Base-by-base conservation (phyloP, 2,113 vertebrate genomes). In the Myotis davidii region DNA sequence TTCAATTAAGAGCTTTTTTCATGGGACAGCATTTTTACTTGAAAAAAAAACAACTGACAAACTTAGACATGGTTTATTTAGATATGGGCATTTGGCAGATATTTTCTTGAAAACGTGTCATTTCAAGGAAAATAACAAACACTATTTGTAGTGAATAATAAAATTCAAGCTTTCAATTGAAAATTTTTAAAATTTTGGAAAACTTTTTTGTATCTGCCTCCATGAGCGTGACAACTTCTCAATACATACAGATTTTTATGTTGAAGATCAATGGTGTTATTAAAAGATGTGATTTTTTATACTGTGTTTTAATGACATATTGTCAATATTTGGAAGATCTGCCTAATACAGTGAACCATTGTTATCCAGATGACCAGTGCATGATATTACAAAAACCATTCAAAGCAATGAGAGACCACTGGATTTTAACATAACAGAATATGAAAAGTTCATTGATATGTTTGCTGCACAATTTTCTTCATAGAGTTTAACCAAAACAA, bases 401-500 rank as follows among this genome's bases (percentile, higher is more conserved):
- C 39, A 86, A 67, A 90, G 72, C 39, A 54, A 42, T 14, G 32
- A 74, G 27, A 56, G 20, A 50, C 48, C 45, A 45, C 0, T 65
- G 72, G 39, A 9, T 73, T 86, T 73, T 92, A 59, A 76, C 11
- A 1, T 83, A 67, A 87, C 45, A 56, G 17, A 64, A 39, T 76
- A 56, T 50, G 50, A 56, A 67, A 88, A 92, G 59, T 48, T 92
- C 20, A 39, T 61, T 61, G 37, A 39, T 84, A 61, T 0, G 2
- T 27, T 79, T 86, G 56, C 54, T 86, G 48, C 73, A 50, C 27
- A 9, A 29, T 88, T 73, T 86, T 85, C 65, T 73, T 89, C 14
- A 45, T 79, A 78, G 89, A 88, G 39, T 92, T 93, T 84, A 85
- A 84, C 72, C 45, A 65, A 81, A 95, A 90, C 34, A 69, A 42